phyloP scores from a whole-genome alignment of 2,797 vertebrate species.

The Nannoperca australis region DNA sequence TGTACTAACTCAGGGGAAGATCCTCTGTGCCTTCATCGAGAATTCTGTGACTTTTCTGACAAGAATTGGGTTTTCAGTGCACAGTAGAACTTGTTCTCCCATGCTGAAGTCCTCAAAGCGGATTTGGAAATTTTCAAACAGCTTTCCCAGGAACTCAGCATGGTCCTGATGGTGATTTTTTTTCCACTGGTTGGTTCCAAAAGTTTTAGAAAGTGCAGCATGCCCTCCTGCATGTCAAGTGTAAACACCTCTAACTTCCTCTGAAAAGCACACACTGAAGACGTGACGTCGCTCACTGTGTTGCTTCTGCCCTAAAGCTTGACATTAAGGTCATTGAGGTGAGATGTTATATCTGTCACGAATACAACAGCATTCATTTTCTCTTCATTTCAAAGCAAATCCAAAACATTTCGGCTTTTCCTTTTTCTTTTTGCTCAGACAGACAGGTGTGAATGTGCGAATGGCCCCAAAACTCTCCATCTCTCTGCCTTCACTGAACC shows the following conservation, averaged over 20 bases:
- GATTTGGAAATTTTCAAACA: slow-evolving; percentile 24
- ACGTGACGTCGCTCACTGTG: slow-evolving; percentile 7
- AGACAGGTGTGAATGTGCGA: neutral
- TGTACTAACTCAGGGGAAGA: neutral
- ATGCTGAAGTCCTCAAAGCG: neutral
- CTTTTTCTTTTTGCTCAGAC: neutral
- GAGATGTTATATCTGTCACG: slow-evolving; percentile 10
- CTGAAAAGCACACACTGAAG: slow-evolving; percentile 6
- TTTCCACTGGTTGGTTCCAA: neutral
- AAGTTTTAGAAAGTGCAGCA: slow-evolving; percentile 8
- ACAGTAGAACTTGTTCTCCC: slow-evolving; percentile 7
- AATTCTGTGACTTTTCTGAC: slow-evolving; percentile 10
- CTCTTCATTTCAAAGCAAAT: neutral
- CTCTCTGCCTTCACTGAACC: neutral
- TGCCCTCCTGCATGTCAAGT: slow-evolving; percentile 12
- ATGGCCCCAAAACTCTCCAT: neutral
- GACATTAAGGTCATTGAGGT: slow-evolving; percentile 18
- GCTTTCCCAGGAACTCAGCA: neutral
- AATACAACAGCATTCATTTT: slow-evolving; percentile 14
- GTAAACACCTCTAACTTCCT: slow-evolving; percentile 6
- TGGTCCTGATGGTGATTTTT: neutral
- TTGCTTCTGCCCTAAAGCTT: slow-evolving; percentile 14
- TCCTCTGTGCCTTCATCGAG: neutral
- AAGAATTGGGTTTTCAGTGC: slow-evolving; percentile 17
- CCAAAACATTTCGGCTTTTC: neutral